A percentile compares a stretch with the other conserved stretches of the same genome.
These are phyloP conservation scores for Pygathrix nemaeus DNA, from an alignment of 2,113 vertebrate species.

Conservation along the genomic window DNA sequence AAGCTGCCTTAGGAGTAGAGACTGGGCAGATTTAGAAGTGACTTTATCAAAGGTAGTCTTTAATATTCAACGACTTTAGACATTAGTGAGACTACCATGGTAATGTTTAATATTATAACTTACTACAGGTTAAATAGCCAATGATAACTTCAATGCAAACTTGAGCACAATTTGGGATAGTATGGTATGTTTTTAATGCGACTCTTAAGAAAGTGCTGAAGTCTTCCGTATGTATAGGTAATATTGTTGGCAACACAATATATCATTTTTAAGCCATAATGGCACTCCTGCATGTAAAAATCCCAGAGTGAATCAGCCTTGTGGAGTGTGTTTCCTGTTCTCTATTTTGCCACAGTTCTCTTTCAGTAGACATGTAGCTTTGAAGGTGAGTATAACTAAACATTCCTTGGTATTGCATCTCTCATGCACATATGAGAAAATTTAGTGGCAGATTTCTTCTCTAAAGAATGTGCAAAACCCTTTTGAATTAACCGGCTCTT, in stretches of 20 bases:
- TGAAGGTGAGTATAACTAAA: constrained; percentile 31
- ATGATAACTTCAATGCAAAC: background rate
- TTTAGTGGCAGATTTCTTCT: background rate
- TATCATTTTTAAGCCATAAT: constrained; percentile 30
- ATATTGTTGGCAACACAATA: background rate
- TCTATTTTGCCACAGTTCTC: background rate
- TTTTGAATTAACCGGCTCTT: background rate
- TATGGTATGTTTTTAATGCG: background rate
- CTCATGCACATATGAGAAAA: constrained; percentile 34
- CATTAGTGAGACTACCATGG: background rate
- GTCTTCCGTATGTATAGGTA: constrained; percentile 2
- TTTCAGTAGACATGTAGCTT: constrained; percentile 34
- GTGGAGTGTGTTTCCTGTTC: constrained; percentile 32
- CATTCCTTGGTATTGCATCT: constrained; percentile 10
- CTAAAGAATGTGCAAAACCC: background rate
- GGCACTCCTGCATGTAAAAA: background rate
- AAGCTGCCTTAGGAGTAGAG: background rate
- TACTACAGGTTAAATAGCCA: background rate
- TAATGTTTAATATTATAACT: background rate
- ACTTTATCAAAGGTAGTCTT: background rate
- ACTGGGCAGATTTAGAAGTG: background rate
- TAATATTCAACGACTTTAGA: background rate
- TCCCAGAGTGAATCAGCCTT: constrained; percentile 53
- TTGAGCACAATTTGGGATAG: background rate
- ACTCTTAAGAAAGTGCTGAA: background rate